These are phyloP conservation scores for Polymixis lichenea DNA, from an alignment of 2,888 invertebrate species.

Conservation along the genomic window DNA sequence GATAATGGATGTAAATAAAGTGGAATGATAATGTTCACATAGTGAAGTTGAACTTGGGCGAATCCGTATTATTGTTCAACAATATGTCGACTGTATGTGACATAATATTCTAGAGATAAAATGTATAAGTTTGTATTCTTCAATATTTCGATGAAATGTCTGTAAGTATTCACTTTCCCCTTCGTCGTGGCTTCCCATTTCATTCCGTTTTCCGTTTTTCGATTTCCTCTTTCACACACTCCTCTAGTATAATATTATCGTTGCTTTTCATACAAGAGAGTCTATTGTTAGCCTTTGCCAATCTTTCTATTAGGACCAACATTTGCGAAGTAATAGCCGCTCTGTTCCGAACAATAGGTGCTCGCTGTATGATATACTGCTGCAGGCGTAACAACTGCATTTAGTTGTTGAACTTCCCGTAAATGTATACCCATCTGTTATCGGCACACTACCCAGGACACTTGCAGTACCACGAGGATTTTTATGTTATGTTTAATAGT, in stretches of 20 bases:
- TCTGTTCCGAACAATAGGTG: conserved; percentile 20
- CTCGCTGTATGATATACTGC: background rate
- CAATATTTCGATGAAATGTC: background rate
- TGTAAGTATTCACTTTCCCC: conserved; percentile 17
- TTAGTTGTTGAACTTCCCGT: conserved; percentile 25
- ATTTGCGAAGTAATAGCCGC: conserved; percentile 22
- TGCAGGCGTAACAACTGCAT: conserved; percentile 21
- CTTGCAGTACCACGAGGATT: too few species aligned
- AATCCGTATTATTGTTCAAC: conserved; percentile 2
- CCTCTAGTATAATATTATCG: background rate
- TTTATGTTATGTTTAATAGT: background rate
- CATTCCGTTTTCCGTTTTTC: conserved; percentile 6
- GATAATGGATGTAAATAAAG: background rate
- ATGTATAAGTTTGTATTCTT: background rate
- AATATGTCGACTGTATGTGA: background rate
- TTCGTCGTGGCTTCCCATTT: background rate
- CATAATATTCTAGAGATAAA: background rate
- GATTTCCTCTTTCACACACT: background rate
- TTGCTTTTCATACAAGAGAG: conserved; percentile 3
- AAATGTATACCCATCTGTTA: background rate
- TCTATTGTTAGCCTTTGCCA: conserved; percentile 34
- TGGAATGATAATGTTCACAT: background rate
- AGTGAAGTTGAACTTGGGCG: conserved; percentile 20
- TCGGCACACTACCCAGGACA: background rate
- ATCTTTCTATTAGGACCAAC: conserved; percentile 45